phyloP scores from a whole-genome alignment of 1,140 invertebrate genomes.

The Galleria mellonella region DNA sequence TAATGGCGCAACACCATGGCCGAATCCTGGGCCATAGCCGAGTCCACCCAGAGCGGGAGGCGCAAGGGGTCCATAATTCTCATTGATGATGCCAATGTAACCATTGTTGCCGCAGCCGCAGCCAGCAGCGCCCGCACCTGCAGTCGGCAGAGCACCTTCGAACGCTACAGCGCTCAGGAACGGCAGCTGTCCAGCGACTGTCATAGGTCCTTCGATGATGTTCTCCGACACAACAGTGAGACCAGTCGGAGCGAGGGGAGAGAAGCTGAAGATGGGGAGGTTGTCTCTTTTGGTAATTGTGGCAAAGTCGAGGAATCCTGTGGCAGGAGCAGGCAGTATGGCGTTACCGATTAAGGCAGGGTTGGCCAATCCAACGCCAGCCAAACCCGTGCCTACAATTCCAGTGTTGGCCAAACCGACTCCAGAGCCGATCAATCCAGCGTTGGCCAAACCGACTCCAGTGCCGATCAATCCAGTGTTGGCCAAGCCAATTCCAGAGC shows the following conservation, averaged over 20 bases:
- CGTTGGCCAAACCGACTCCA: neutral
- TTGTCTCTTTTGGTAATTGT: neutral
- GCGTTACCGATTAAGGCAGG: conserved; percentile 14
- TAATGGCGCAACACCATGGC: too few species aligned
- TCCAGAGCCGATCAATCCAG: neutral
- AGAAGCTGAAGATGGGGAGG: conserved; percentile 23
- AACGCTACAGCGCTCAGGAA: conserved; percentile 29
- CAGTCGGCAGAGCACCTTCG: conserved; percentile 25
- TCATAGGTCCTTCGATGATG: conserved; percentile 22
- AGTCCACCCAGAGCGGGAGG: neutral
- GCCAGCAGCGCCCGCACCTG: conserved; percentile 24
- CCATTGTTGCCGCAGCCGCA: conserved; percentile 29
- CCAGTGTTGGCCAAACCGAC: too few species aligned
- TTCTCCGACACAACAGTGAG: conserved; percentile 30
- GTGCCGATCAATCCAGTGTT: neutral
- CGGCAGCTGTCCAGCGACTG: conserved; percentile 25
- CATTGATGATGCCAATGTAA: conserved; percentile 22
- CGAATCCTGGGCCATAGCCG: neutral
- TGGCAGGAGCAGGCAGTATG: neutral
- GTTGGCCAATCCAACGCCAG: conserved; percentile 19
- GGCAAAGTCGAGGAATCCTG: neutral
- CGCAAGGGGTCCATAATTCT: conserved; percentile 6
- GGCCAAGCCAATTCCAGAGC: neutral
- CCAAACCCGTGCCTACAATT: too few species aligned
- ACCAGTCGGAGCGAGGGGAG: conserved; percentile 28